Base-by-base conservation (phyloP, 2,888 invertebrate species). In the Lasioglossum zephyrum region DNA sequence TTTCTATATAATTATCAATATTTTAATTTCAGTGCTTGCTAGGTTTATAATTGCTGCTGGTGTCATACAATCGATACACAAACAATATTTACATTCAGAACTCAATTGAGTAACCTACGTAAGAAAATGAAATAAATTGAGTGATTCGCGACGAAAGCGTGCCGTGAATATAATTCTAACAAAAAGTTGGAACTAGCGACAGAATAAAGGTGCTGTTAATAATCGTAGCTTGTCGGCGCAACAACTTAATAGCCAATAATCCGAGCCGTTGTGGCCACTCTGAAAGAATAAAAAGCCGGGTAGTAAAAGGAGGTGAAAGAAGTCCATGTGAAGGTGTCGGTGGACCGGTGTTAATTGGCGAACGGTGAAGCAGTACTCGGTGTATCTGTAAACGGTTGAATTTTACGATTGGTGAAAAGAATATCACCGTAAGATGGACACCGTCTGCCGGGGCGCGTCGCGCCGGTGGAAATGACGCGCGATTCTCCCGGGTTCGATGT, bases 331-430 rank as follows among this genome's bases (percentile, higher is more conserved):
- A 31, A 31, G 5, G 13, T 63, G 31, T 31, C 31, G 2, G 4
- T 2, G 18, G 18, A 39, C 1, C 9, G 31, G 26, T 31, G 22
- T 41, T 77, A 83, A 84, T 84, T 77, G 60, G 60, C 47, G 22
- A 18, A 44, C 31, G 31, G 16, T 6, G 6, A 6, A 16, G 16
- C 16, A 39, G 26, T 6, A 57, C 81, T 72, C 72, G 22, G 63
- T 60, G 77, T 79, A 60, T 77, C 31, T 49, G 16, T 11, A 31
- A 85, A 41, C 16, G 73, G n/a, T 44, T 36, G 47, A 26, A 70
- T 78, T 82, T 82, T 66, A 79, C 75, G 78, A 83, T 77, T 69
- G 41, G n/a, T 47, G 57, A 70, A 69, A 77, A 77, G 86, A 73
- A 82, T 82, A 86, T 82, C 47, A 49, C 26, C 63, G 79, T 41